Base-by-base conservation (phyloP, 1,140 invertebrate species). In the Leptestheria dahalacensis region DNA sequence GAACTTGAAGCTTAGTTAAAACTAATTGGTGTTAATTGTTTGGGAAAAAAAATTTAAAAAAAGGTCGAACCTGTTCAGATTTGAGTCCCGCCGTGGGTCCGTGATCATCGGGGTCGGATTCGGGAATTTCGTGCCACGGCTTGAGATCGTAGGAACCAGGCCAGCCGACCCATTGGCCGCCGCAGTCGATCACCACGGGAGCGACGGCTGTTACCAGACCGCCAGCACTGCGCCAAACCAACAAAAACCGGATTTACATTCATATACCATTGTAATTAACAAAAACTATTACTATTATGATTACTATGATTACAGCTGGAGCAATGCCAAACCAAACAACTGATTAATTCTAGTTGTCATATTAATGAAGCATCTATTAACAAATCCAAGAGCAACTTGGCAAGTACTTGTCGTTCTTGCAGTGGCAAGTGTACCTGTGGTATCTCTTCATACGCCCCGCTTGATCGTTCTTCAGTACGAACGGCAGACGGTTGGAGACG, bases 141-240 rank as follows among this genome's bases (percentile, higher is more conserved):
- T 63, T 54, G 23, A 61, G 25, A 26, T 66, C 60, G 29, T 66
- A 65, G 6, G 69, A 64, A 20, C 73, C 73, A 3, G 73, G 68
- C 73, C 72, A 74, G 2, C 73, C 73, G 6, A 75, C 69, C 73
- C 73, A 75, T 21, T 67, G 66, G 0, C 72, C 72, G 4, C 67
- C 66, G 46, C 68, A 69, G 60, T 69, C 65, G 20, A 71, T 67
- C 6, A 73, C 71, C 18, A 73, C 68, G 0, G 73, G 72, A 10
- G 70, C 72, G 10, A 75, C 68, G 12, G 73, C 73, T 25, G 73
- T 74, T 28, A 74, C 73, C 46, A 74, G 63, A 1, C 73, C 73
- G 9, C 73, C 73, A 51, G 71, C 72, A 60, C 72, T 73, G 62
- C 6, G 64, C 61, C 6, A 58, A 53, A 41, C 18, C 54, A 54